Percentiles rank a stretch among this genome's conserved stretches.
Conservation (phyloP, 1,140 invertebrate genomes). For the Pogonomyrmex barbatus region DNA sequence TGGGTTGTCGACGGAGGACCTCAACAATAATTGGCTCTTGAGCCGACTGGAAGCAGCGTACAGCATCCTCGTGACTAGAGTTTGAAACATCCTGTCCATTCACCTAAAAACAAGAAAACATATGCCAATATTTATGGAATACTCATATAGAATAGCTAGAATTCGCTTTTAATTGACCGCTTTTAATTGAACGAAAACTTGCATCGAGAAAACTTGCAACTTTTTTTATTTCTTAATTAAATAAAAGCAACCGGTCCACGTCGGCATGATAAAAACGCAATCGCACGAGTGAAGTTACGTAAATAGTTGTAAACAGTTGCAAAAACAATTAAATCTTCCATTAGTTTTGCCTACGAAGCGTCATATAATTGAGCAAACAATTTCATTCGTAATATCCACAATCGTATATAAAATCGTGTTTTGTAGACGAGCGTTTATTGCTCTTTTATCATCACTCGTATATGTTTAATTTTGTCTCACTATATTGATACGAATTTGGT, state of each 20-base stretch:
- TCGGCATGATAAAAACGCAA: slow-evolving; percentile 11
- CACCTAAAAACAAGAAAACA: slow-evolving; percentile 86
- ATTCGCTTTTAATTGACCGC: background rate
- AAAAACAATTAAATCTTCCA: slow-evolving; percentile 44
- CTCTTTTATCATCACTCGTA: slow-evolving; percentile 13
- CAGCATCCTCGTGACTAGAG: slow-evolving; percentile 90
- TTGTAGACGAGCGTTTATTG: slow-evolving; percentile 26
- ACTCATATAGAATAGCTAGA: background rate
- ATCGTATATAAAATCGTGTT: slow-evolving; percentile 44
- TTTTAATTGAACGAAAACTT: slow-evolving; percentile 1
- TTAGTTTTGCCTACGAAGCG: slow-evolving; percentile 46
- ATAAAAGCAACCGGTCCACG: background rate
- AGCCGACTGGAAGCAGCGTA: slow-evolving; percentile 90
- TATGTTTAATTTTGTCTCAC: slow-evolving; percentile 7
- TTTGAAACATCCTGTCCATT: slow-evolving; percentile 91
- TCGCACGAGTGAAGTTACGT: slow-evolving; percentile 1
- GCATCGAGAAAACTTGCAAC: background rate
- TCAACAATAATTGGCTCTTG: slow-evolving; percentile 91
- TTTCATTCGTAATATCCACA: slow-evolving; percentile 50
- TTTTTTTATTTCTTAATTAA: slow-evolving; percentile 30
- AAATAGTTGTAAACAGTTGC: slow-evolving; percentile 15
- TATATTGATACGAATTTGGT: background rate
- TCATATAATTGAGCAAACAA: slow-evolving; percentile 42
- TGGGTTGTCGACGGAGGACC: slow-evolving; percentile 87
- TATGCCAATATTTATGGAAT: background rate